A percentile compares a stretch with the other conserved stretches of the same genome.
Evolutionary conservation across 2,888 invertebrate genomes (phyloP).

Genomic region (Drosophila fulvimacula): DNA sequence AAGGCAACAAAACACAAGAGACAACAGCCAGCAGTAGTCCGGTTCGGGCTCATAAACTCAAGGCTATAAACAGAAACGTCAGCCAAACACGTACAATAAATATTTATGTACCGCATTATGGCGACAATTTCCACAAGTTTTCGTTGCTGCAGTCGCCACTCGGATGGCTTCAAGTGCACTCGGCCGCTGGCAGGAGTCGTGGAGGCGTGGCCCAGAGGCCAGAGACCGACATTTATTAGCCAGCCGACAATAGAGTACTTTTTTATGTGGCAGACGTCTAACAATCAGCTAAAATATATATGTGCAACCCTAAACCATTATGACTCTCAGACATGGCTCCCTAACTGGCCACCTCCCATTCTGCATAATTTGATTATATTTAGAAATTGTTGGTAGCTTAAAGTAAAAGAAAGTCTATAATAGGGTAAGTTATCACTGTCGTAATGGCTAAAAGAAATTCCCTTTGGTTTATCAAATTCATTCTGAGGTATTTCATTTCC

Average conservation of each 20-base stretch:
- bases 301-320: background rate
- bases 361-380: background rate
- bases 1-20: constrained; percentile 24
- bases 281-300: constrained; percentile 9
- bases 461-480: too few species aligned
- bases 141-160: constrained; percentile 29
- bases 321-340: constrained; percentile 1
- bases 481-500: background rate
- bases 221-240: constrained; percentile 33
- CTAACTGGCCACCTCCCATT: background rate
- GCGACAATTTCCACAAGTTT: constrained; percentile 39
- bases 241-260: constrained; percentile 12
- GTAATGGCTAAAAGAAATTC: too few species aligned
- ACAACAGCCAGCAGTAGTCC: constrained; percentile 13
- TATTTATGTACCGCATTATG: constrained; percentile 63
- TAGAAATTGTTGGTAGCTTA: background rate
- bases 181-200: background rate
- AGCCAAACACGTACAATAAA: constrained; percentile 61
- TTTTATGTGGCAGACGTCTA: constrained; percentile 32
- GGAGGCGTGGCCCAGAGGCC: constrained; percentile 13
- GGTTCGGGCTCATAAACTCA: constrained; percentile 37
- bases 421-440: too few species aligned
- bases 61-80: constrained; percentile 32
- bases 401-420: background rate
- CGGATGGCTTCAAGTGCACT: constrained; percentile 40